Evolutionary conservation across 2,797 vertebrate genomes (phyloP).

Genomic region (Gobio occitaniae): DNA sequence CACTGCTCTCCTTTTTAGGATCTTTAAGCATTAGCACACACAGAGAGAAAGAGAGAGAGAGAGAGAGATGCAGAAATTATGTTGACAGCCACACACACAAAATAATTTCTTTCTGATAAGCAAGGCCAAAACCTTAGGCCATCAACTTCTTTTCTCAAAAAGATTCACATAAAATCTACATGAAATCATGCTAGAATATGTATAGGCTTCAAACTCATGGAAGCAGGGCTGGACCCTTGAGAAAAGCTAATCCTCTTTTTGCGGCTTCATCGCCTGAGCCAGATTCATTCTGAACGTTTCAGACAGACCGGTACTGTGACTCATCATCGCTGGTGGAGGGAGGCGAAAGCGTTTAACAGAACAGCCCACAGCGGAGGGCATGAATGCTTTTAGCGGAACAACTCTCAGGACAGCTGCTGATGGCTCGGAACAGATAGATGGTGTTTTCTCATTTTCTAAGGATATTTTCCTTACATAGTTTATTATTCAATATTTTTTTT

Average conservation of each 20-base stretch:
- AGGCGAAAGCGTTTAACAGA: slow-evolving; percentile 27
- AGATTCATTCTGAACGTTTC: slow-evolving; percentile 39
- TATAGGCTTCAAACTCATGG: slow-evolving; percentile 39
- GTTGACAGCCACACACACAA: slow-evolving; percentile 11
- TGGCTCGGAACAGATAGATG: slow-evolving; percentile 23
- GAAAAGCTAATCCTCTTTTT: slow-evolving; percentile 47
- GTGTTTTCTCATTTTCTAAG: slow-evolving; percentile 30
- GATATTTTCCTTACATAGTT: slow-evolving; percentile 4
- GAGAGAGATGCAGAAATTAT: slow-evolving; percentile 27
- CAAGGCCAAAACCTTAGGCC: slow-evolving; percentile 41
- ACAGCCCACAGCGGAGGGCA: slow-evolving; percentile 31
- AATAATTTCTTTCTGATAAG: slow-evolving; percentile 37
- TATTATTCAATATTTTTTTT: slow-evolving; percentile 4
- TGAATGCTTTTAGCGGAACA: neutral
- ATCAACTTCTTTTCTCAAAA: slow-evolving; percentile 39
- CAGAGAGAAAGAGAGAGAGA: neutral
- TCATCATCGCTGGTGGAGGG: slow-evolving; percentile 48
- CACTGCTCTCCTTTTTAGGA: neutral
- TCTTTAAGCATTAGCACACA: neutral
- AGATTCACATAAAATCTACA: slow-evolving; percentile 47
- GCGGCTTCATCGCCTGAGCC: slow-evolving; percentile 30
- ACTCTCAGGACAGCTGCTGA: slow-evolving; percentile 31
- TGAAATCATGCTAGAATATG: slow-evolving; percentile 44
- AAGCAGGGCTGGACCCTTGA: slow-evolving; percentile 41
- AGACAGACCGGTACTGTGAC: slow-evolving; percentile 47